Percentiles rank a stretch among this genome's conserved stretches.
These are phyloP conservation scores for Percopsis omiscomaycus DNA, from an alignment of 2,797 vertebrate species.

Conservation along the genomic window DNA sequence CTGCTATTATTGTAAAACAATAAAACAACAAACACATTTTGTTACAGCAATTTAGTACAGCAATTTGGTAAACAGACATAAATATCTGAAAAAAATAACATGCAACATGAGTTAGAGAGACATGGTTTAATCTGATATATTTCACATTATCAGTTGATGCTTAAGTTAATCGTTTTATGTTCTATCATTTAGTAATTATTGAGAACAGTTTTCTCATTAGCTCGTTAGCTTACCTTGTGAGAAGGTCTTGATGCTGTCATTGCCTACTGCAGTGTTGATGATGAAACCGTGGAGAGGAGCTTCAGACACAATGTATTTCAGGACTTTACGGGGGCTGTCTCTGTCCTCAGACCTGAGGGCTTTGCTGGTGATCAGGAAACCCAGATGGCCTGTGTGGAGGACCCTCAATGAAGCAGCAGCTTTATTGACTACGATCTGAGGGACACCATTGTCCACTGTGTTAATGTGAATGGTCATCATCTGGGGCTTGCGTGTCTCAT, in stretches of 20 bases:
- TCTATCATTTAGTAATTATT: background rate
- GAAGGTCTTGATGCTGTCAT: conserved; percentile 80
- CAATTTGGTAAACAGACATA: too few species aligned
- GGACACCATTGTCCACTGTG: conserved; percentile 81
- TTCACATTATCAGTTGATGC: too few species aligned
- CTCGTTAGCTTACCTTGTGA: conserved; percentile 80
- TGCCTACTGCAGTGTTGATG: conserved; percentile 79
- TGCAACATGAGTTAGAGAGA: too few species aligned
- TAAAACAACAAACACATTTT: too few species aligned
- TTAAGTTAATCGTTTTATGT: too few species aligned
- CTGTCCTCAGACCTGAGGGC: conserved; percentile 81
- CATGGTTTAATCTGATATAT: too few species aligned
- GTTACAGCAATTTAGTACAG: too few species aligned
- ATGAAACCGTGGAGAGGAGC: conserved; percentile 82
- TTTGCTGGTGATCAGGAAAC: conserved; percentile 85
- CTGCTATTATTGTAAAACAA: conserved; percentile 7
- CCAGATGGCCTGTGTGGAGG: conserved; percentile 80
- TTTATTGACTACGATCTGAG: conserved; percentile 84
- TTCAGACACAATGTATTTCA: conserved; percentile 80
- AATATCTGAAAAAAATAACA: too few species aligned
- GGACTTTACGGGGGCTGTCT: conserved; percentile 77
- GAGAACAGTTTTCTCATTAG: background rate
- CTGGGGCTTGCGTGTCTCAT: conserved; percentile 83
- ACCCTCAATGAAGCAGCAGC: conserved; percentile 77
- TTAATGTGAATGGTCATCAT: conserved; percentile 83